Conservation (phyloP, 2,113 vertebrate genomes). For the Salvator merianae region DNA sequence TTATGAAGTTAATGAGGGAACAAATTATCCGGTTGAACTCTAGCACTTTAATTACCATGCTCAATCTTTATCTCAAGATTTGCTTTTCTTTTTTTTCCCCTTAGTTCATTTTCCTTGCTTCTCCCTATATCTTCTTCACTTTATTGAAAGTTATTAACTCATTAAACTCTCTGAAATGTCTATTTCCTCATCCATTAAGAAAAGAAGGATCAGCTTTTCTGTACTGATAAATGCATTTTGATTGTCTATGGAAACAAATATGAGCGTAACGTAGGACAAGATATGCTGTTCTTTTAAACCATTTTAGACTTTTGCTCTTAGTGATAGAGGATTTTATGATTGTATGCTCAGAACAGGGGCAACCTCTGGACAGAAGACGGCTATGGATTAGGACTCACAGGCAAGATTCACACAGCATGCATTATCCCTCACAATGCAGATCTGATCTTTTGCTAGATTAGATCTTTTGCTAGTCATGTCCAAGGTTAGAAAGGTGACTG, state of each 20-base stretch:
- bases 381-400: no score
- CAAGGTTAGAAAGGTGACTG: no score
- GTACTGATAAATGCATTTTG: not conserved
- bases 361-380: no score
- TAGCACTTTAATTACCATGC: constrained; percentile 24
- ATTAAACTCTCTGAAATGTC: constrained; percentile 2
- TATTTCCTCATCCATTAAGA: not conserved
- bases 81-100: not conserved
- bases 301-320: not conserved
- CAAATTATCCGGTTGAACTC: constrained; percentile 34
- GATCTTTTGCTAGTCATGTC: no score
- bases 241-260: not conserved
- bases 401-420: no score
- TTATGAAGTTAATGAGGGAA: constrained; percentile 19
- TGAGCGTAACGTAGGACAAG: not conserved
- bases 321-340: no score
- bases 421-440: no score
- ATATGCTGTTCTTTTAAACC: not conserved
- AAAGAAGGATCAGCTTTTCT: not conserved
- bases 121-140: not conserved
- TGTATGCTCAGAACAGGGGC: not conserved
- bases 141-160: constrained; percentile 10
- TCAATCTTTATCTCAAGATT: constrained; percentile 4
- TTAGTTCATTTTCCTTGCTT: not conserved
- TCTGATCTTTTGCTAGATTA: no score